These are phyloP conservation scores for Cephalopholis sonnerati DNA, from an alignment of 2,113 vertebrate species.

Conservation along the genomic window DNA sequence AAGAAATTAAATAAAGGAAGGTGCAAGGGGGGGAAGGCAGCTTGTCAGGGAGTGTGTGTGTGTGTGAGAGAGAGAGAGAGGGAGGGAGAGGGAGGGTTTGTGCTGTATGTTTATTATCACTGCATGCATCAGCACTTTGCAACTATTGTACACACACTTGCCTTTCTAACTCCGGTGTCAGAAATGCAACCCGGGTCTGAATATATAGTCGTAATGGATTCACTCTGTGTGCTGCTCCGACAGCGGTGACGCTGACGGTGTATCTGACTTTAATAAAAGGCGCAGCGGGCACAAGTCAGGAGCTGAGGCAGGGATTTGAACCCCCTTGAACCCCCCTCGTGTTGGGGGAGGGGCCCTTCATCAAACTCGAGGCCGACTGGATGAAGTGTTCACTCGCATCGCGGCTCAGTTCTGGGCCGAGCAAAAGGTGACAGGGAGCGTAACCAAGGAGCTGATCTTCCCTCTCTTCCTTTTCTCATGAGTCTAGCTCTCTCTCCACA, in stretches of 20 bases:
- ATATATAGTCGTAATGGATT: conserved; percentile 47
- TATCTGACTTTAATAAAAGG: conserved; percentile 59
- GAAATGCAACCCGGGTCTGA: conserved; percentile 28
- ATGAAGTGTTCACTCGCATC: conserved; percentile 51
- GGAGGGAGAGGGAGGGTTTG: conserved; percentile 4
- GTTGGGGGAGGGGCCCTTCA: conserved; percentile 21
- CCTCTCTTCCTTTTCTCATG: neutral
- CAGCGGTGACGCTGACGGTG: conserved; percentile 34
- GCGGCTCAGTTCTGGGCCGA: conserved; percentile 17
- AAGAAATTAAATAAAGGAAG: conserved; percentile 51
- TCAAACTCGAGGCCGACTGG: conserved; percentile 43
- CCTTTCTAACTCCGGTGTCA: conserved; percentile 42
- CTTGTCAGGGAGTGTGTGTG: conserved; percentile 33
- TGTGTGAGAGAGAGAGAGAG: conserved; percentile 1
- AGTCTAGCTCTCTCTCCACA: conserved; percentile 1
- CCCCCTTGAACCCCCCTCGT: conserved; percentile 44
- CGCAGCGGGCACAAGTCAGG: conserved; percentile 34
- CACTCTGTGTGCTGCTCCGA: conserved; percentile 36
- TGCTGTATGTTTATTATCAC: conserved; percentile 65
- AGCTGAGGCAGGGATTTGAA: conserved; percentile 55
- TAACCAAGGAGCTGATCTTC: conserved; percentile 48
- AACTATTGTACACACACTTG: conserved; percentile 19
- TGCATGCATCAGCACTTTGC: conserved; percentile 71
- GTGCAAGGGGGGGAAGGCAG: conserved; percentile 18
- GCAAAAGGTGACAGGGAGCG: conserved; percentile 47